Base-by-base conservation (phyloP, 2,797 vertebrate genomes). In the Sphenopsis melanotis region DNA sequence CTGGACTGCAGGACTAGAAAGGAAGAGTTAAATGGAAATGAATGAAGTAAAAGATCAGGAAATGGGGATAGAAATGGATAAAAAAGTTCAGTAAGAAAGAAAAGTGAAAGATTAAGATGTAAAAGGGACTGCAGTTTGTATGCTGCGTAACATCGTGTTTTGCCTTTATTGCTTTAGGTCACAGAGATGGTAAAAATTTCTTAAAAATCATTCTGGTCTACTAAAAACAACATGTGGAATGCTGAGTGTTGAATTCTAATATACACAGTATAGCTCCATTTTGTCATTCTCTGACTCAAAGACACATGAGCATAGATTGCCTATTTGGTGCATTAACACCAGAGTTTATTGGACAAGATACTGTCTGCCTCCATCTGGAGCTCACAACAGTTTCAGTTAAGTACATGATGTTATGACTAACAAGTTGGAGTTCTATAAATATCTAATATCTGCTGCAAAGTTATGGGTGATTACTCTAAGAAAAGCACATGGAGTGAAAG, bases 351-450 rank as follows among this genome's bases (percentile, higher is more conserved):
- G 79, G 36, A 82, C 72, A 79, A 91, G 72, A 63, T 63, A 46
- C 24, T 59, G 64, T 47, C 71, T 91, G n/a, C 17, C 50, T 92
- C 89, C 82, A 94, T 94, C 87, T 94, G 89, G 82, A 95, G 39
- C 55, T 91, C 50, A 66, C 50, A 86, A 71, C 36, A 70, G 19
- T 72, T 91, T 86, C 50, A 70, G 59, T 37, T 60, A 92, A 78
- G 61, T 59, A 59, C 50, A 76, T 36, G 50, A 37, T 86, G 65
- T 88, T 94, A 76, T 86, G 82, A 90, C 89, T 96, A 92, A 72
- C 76, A 81, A 78, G 55, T 79, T 13, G 71, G 44, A 87, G 30
- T 75, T 86, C 82, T 90, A 83, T 72, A 93, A 93, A 94, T 88
- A 88, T 36, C 70, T 78, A 76, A 81, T 95, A 88, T 81, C 69